phyloP scores from a whole-genome alignment of 2,888 invertebrate genomes.

The Nomada flava region DNA sequence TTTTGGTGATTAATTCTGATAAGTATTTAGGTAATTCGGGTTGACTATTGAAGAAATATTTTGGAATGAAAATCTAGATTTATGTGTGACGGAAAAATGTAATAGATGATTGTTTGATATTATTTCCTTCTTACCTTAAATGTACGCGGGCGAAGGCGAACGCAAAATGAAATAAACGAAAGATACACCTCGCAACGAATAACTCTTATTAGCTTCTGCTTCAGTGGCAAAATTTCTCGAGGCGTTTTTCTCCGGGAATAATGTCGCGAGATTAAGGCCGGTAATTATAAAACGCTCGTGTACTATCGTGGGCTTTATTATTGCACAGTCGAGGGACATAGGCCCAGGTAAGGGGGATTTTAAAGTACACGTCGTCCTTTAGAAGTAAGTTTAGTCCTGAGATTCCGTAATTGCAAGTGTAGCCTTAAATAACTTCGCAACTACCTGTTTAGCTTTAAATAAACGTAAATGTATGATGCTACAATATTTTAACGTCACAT shows the following conservation, averaged over 20 bases:
- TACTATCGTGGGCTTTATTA: constrained; percentile 26
- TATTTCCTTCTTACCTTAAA: not conserved
- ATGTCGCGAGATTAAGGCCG: constrained; percentile 31
- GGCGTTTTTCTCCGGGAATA: constrained; percentile 14
- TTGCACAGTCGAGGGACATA: not conserved
- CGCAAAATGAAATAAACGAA: constrained; percentile 13
- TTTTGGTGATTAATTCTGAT: no score
- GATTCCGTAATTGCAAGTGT: not conserved
- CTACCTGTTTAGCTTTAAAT: not conserved
- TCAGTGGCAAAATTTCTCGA: constrained; percentile 5
- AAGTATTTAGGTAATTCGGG: no score
- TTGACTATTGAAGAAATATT: not conserved
- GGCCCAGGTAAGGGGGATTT: constrained; percentile 15
- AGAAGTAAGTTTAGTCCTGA: constrained; percentile 12
- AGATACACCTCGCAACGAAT: not conserved
- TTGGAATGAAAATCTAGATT: not conserved
- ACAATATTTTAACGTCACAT: not conserved
- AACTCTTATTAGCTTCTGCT: not conserved
- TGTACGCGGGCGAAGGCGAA: not conserved
- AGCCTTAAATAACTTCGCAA: constrained; percentile 17
- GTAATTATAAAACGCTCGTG: constrained; percentile 23
- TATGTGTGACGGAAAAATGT: no score
- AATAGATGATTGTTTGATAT: no score
- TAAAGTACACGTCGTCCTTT: constrained; percentile 16
- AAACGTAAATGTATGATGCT: not conserved